These are phyloP conservation scores for Micronycteris hirsuta DNA, from an alignment of 2,113 vertebrate genomes.

Conservation along the genomic window DNA sequence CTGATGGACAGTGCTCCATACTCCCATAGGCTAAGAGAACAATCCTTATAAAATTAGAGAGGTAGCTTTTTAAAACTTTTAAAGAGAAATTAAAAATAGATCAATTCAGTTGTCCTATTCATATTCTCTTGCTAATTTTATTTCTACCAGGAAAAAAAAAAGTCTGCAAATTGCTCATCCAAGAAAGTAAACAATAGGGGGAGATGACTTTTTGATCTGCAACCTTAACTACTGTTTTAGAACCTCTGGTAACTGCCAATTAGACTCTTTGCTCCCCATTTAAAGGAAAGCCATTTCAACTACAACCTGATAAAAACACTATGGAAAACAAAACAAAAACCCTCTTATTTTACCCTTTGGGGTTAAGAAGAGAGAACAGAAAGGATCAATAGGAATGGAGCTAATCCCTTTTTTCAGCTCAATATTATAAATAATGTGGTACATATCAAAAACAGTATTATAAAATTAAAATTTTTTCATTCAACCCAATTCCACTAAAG, in stretches of 20 bases:
- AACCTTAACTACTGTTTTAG: not conserved
- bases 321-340: not conserved
- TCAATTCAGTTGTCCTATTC: not conserved
- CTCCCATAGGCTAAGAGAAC: not conserved
- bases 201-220: not conserved
- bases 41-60: not conserved
- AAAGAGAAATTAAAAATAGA: not conserved
- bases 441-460: not conserved
- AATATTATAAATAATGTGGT: not conserved
- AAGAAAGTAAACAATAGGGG: not conserved
- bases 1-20: not conserved
- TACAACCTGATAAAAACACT: not conserved
- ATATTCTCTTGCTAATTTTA: not conserved
- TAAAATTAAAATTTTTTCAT: conserved; percentile 8
- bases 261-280: not conserved
- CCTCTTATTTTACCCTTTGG: not conserved
- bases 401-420: not conserved
- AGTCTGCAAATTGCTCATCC: not conserved
- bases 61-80: not conserved
- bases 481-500: conserved; percentile 32
- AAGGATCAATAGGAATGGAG: not conserved
- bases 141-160: not conserved
- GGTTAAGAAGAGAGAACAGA: not conserved
- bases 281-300: conserved; percentile 11
- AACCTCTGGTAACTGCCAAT: not conserved